Percentiles rank a stretch among this genome's conserved stretches.
phyloP scores from a whole-genome alignment of 2,797 vertebrate genomes.

The Todus mexicanus region DNA sequence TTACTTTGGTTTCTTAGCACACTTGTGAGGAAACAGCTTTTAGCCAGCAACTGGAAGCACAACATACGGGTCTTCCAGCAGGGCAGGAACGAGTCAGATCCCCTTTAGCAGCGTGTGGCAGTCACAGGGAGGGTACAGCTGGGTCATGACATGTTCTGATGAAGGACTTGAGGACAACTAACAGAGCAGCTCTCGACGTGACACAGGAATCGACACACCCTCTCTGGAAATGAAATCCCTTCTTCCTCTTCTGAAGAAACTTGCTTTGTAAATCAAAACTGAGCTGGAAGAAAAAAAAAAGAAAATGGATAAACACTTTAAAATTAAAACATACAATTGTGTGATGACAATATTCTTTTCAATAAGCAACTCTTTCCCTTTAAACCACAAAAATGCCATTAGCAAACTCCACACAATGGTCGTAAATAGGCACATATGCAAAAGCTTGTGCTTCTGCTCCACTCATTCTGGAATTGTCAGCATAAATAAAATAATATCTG shows the following conservation, averaged over 20 bases:
- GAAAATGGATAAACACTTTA: not conserved
- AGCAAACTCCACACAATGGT: not conserved
- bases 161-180: not conserved
- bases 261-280: not conserved
- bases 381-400: not conserved
- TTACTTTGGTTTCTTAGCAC: not conserved
- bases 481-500: not conserved
- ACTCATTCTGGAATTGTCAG: not conserved
- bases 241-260: not conserved
- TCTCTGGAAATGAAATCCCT: not conserved
- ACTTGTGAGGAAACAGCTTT: not conserved
- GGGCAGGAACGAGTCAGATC: not conserved
- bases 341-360: not conserved
- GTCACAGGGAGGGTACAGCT: slow-evolving; percentile 14
- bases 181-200: not conserved
- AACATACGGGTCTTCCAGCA: not conserved
- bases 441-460: not conserved
- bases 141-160: not conserved
- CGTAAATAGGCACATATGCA: not conserved
- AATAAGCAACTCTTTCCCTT: not conserved
- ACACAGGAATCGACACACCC: not conserved
- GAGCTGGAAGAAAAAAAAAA: not conserved
- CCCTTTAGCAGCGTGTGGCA: not conserved
- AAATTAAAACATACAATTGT: not conserved
- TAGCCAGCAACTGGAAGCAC: not conserved